A percentile compares a stretch with the other conserved stretches of the same genome.
Evolutionary conservation across 92 coral and sea anemone genomes (phyloP).

Genomic region (Metridium senile): DNA sequence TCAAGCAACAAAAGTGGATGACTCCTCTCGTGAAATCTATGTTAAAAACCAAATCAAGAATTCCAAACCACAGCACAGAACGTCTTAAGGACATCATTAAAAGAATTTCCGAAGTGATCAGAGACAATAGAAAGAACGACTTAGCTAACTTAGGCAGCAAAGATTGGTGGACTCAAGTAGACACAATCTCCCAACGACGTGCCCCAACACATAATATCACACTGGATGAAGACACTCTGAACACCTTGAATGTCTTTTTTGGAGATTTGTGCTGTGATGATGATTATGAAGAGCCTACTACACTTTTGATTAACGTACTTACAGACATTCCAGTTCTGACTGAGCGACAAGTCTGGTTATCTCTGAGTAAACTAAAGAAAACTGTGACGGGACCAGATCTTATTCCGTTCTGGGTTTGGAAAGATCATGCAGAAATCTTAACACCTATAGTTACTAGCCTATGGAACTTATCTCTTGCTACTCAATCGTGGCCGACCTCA

Average conservation of each 20-base stretch:
- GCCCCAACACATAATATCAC: background rate
- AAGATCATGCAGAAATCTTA: slow-evolving; percentile 6
- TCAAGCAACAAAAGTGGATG: slow-evolving; percentile 19
- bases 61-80: too few relatives aligned
- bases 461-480: too few relatives aligned
- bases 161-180: background rate
- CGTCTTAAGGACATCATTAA: background rate
- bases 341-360: slow-evolving; percentile 15
- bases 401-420: slow-evolving; percentile 42
- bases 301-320: background rate
- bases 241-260: background rate
- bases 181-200: background rate
- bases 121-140: background rate
- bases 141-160: background rate
- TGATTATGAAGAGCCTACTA: background rate
- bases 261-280: background rate
- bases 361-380: slow-evolving; percentile 12
- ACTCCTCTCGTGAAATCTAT: too few relatives aligned
- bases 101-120: background rate
- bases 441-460: background rate
- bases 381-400: slow-evolving; percentile 46
- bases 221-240: background rate
- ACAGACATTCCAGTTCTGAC: background rate
- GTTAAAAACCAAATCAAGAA: too few relatives aligned
- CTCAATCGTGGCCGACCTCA: background rate